Conservation (phyloP, 53 echinoderm and acorn worm species). For the Antedon mediterranea region DNA sequence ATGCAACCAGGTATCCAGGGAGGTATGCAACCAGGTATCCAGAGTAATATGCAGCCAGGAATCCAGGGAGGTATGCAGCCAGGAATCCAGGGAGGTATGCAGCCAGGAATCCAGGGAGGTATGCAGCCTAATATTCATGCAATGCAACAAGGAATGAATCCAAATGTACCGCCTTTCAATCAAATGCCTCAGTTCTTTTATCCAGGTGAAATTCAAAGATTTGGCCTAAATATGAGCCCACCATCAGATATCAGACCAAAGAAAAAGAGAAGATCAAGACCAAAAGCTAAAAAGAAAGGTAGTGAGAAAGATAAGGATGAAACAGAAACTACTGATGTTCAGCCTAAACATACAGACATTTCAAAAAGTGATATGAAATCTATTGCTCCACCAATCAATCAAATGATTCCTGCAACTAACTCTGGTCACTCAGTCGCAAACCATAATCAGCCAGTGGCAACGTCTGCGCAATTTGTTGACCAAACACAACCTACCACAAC, state of each 20-base stretch:
- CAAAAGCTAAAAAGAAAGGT: neutral
- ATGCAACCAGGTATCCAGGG: neutral
- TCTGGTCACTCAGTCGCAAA: neutral
- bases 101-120: neutral
- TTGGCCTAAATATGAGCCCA: neutral
- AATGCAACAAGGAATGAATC: neutral
- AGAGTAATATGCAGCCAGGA: neutral
- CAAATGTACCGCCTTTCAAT: neutral
- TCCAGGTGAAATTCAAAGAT: neutral
- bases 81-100: neutral
- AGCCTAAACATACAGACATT: neutral
- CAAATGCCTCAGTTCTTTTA: neutral
- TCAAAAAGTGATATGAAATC: neutral
- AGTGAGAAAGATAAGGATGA: neutral
- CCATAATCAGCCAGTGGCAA: neutral
- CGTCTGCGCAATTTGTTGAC: neutral
- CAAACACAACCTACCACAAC: constrained; percentile 2
- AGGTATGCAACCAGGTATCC: neutral
- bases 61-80: neutral
- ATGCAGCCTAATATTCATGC: neutral
- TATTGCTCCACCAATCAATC: neutral
- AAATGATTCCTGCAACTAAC: neutral
- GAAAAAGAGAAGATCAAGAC: neutral
- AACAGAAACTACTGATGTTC: neutral
- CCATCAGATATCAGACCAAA: neutral